phyloP scores from a whole-genome alignment of 1,140 invertebrate species.

The Pseudoatta argentina region DNA sequence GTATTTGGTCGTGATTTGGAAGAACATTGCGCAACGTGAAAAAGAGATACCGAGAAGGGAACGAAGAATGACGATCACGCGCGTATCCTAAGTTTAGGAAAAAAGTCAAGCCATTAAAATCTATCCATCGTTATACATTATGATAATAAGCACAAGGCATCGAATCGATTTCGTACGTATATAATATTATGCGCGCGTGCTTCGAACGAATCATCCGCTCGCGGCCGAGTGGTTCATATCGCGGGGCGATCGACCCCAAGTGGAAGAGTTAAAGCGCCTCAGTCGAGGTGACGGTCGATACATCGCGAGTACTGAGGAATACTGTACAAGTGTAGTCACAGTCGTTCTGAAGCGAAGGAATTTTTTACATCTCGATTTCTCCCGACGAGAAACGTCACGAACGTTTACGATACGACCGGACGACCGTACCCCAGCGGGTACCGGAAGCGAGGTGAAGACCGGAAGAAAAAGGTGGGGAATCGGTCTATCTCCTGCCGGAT shows the following conservation, averaged over 20 bases:
- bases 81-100: slow-evolving; percentile 6
- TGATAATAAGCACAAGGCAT: slow-evolving; percentile 55
- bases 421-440: slow-evolving; percentile 32
- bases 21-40: slow-evolving; percentile 74
- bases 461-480: slow-evolving; percentile 34
- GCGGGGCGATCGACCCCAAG: slow-evolving; percentile 36
- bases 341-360: slow-evolving; percentile 24
- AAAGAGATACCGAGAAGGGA: slow-evolving; percentile 70
- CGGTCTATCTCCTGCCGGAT: slow-evolving; percentile 55
- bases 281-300: slow-evolving; percentile 36
- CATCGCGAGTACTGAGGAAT: slow-evolving; percentile 55
- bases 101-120: slow-evolving; percentile 45
- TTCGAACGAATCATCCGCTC: background rate
- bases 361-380: slow-evolving; percentile 26
- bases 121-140: slow-evolving; percentile 48
- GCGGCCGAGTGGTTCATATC: slow-evolving; percentile 12
- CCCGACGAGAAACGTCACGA: background rate
- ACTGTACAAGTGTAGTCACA: slow-evolving; percentile 60
- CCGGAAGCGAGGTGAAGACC: slow-evolving; percentile 38
- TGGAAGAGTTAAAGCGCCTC: slow-evolving; percentile 69
- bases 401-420: background rate
- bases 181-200: slow-evolving; percentile 40
- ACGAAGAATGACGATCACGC: slow-evolving; percentile 32
- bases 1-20: slow-evolving; percentile 67
- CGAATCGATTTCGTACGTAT: slow-evolving; percentile 48